A percentile compares a stretch with the other conserved stretches of the same genome.
Conservation (phyloP, 2,797 vertebrate genomes). For the Alcedo atthis region DNA sequence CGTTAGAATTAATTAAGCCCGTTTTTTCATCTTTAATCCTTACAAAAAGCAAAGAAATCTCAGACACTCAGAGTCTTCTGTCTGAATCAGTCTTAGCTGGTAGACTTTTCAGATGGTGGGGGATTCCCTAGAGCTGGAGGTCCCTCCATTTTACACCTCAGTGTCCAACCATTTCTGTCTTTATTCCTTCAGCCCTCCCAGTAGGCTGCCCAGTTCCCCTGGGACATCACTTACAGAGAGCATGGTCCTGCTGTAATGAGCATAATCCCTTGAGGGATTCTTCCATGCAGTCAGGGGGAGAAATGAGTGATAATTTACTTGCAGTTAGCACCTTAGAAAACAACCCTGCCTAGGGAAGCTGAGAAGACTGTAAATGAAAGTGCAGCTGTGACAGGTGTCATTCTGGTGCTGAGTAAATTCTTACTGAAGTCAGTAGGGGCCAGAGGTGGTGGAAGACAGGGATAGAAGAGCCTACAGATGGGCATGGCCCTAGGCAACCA, state of each 20-base stretch:
- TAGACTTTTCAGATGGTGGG: neutral
- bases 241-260: neutral
- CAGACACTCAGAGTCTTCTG: rapidly evolving
- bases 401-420: neutral
- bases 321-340: slow-evolving; percentile 54
- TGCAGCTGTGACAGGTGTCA: neutral
- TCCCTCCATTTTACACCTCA: neutral
- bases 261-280: neutral
- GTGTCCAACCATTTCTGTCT: neutral
- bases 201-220: neutral
- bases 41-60: neutral
- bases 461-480: neutral
- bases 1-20: neutral
- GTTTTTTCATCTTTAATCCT: neutral
- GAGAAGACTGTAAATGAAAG: slow-evolving; percentile 18
- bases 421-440: neutral
- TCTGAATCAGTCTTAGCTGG: neutral
- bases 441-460: neutral
- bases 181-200: neutral
- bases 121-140: neutral
- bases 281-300: neutral
- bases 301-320: slow-evolving; percentile 21
- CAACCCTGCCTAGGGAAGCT: neutral
- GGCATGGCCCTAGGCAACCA: neutral
- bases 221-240: neutral